These are phyloP conservation scores for Pantala flavescens DNA, from an alignment of 1,140 invertebrate species.

Conservation along the genomic window DNA sequence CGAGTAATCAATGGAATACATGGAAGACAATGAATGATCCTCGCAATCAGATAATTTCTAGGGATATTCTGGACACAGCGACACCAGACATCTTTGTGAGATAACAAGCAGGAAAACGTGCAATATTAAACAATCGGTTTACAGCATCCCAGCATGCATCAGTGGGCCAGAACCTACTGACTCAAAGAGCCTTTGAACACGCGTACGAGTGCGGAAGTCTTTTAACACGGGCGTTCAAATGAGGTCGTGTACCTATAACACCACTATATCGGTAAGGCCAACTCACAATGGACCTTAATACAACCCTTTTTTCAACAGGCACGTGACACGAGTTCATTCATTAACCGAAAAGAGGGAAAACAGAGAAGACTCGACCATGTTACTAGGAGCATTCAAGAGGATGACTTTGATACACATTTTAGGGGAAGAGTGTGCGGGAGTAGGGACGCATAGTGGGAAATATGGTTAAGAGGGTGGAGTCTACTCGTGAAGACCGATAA, in stretches of 20 bases:
- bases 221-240: background rate
- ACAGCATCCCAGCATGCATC: background rate
- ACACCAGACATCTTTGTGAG: too few species aligned
- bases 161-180: background rate
- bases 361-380: background rate
- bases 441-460: background rate
- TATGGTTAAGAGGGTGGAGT: constrained; percentile 8
- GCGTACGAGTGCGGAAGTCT: background rate
- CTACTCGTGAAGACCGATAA: background rate
- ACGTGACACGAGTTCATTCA: background rate
- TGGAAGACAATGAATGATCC: too few species aligned
- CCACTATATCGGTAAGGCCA: background rate
- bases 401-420: constrained; percentile 5
- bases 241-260: background rate
- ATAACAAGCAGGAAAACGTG: background rate
- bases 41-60: too few species aligned
- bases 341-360: background rate
- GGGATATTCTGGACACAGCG: too few species aligned
- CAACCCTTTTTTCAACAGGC: background rate
- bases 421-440: background rate
- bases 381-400: constrained; percentile 4
- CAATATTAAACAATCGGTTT: background rate
- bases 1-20: too few species aligned
- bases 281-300: background rate
- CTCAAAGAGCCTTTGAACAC: background rate